These are phyloP conservation scores for Pluvialis apricaria DNA, from an alignment of 2,113 vertebrate species.

Conservation along the genomic window DNA sequence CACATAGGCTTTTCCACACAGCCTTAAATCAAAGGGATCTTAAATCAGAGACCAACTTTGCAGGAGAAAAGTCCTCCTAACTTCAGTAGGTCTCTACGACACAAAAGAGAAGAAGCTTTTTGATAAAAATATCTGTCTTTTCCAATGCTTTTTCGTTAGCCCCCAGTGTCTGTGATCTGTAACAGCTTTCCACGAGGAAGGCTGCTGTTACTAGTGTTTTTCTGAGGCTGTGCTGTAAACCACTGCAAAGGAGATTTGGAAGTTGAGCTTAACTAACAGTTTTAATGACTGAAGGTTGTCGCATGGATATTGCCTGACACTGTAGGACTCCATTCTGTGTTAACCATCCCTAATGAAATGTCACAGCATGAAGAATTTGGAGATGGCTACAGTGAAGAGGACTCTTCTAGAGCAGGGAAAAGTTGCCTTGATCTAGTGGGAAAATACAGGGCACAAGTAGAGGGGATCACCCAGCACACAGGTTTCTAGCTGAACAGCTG, in stretches of 20 bases:
- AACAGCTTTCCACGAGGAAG: background rate
- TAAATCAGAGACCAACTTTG: background rate
- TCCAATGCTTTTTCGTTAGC: background rate
- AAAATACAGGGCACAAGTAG: background rate
- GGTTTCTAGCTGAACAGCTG: background rate
- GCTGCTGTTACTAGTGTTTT: background rate
- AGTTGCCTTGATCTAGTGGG: background rate
- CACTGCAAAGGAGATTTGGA: background rate
- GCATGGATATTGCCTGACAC: background rate
- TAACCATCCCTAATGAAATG: background rate
- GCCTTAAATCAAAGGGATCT: background rate
- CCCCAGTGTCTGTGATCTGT: background rate
- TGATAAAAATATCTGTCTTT: background rate
- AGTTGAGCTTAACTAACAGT: background rate
- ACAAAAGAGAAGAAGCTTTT: background rate
- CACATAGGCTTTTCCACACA: background rate
- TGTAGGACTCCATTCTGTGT: background rate
- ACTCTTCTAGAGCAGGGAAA: background rate
- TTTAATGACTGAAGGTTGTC: background rate
- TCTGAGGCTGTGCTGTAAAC: background rate
- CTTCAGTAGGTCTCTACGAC: background rate
- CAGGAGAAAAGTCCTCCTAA: background rate
- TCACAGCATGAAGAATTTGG: background rate
- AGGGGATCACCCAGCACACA: background rate
- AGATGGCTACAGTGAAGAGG: background rate